A percentile compares a stretch with the other conserved stretches of the same genome.
phyloP scores from a whole-genome alignment of 2,797 vertebrate species.

The Sternarchorhynchus goeldii region DNA sequence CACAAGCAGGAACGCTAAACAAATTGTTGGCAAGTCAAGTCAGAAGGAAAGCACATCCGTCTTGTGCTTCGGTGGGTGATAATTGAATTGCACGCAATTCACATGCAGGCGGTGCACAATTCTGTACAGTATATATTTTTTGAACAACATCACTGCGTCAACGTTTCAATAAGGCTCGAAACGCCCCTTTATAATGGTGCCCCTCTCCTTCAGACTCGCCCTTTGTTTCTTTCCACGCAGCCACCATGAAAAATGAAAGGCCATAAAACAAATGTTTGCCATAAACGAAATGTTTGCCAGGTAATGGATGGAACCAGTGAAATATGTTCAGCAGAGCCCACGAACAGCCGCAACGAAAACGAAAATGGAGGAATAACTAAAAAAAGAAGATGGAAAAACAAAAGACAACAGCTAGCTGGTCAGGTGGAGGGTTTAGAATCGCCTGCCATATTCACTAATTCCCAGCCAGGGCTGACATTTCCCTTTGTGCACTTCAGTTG shows the following conservation, averaged over 20 bases:
- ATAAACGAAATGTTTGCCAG: neutral
- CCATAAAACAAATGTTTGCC: neutral
- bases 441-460: constrained; percentile 79
- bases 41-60: constrained; percentile 68
- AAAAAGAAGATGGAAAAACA: constrained; percentile 28
- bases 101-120: constrained; percentile 48
- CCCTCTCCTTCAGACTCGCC: neutral
- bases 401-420: constrained; percentile 70
- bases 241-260: neutral
- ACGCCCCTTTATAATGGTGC: neutral
- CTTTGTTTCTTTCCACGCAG: neutral
- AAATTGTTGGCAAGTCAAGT: constrained; percentile 64
- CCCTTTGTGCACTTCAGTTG: constrained; percentile 81
- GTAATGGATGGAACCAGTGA: neutral
- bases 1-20: constrained; percentile 65
- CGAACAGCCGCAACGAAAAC: constrained; percentile 3
- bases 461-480: constrained; percentile 75
- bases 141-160: neutral
- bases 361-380: neutral
- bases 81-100: constrained; percentile 47
- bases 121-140: neutral
- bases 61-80: constrained; percentile 56
- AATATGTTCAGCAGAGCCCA: constrained; percentile 15
- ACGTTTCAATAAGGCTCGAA: neutral
- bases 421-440: constrained; percentile 68